phyloP scores from a whole-genome alignment of 2,888 invertebrate genomes.

The Seira ritae region DNA sequence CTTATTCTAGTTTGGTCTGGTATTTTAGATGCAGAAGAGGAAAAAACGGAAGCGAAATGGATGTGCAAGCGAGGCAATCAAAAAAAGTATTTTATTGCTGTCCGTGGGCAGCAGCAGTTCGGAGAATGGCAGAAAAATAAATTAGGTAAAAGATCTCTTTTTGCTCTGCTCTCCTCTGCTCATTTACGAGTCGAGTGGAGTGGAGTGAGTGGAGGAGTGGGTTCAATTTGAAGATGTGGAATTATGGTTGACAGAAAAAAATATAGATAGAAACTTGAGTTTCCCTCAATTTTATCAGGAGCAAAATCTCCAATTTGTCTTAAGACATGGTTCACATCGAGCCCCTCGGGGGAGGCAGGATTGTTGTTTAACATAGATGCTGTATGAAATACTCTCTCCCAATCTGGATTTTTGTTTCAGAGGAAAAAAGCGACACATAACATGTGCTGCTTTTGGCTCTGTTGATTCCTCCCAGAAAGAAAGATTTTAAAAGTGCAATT shows the following conservation, averaged over 20 bases:
- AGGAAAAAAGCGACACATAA: not conserved
- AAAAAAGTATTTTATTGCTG: constrained; percentile 14
- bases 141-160: too few species aligned
- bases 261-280: not conserved
- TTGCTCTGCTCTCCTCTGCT: not conserved
- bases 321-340: not conserved
- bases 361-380: not conserved
- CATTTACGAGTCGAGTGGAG: not conserved
- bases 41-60: constrained; percentile 18
- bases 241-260: constrained; percentile 5
- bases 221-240: not conserved
- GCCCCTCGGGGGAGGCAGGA: constrained; percentile 1
- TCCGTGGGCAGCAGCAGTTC: not conserved
- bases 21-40: not conserved
- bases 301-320: constrained; percentile 8
- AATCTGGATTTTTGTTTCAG: not conserved
- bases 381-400: not conserved
- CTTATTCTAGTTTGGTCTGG: constrained; percentile 14
- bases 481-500: not conserved
- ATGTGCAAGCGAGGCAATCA: constrained; percentile 6
- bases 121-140: too few species aligned
- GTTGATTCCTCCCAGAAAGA: not conserved
- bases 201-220: not conserved
- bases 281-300: not conserved
- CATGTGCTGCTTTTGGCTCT: not conserved